phyloP scores from a whole-genome alignment of 2,113 vertebrate genomes.

The Charina bottae region DNA sequence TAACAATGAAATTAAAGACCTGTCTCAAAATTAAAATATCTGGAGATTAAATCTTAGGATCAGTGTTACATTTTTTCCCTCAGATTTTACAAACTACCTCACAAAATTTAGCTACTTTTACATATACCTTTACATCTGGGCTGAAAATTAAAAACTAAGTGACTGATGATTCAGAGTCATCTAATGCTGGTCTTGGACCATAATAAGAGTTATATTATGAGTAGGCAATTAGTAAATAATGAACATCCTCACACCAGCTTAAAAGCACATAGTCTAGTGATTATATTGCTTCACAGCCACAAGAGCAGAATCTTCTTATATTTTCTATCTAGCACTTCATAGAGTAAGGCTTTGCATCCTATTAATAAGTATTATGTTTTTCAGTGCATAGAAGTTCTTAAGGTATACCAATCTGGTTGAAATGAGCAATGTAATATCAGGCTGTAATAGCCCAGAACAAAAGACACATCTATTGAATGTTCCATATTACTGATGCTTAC shows the following conservation, averaged over 20 bases:
- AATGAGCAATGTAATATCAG: background rate
- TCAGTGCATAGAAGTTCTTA: background rate
- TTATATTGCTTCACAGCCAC: background rate
- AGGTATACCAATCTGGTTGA: background rate
- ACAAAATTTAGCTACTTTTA: background rate
- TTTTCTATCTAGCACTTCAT: background rate
- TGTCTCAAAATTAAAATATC: background rate
- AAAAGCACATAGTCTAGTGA: background rate
- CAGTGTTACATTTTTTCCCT: background rate
- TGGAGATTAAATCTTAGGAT: background rate
- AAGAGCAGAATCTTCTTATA: background rate
- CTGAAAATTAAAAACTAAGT: background rate
- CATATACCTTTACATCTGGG: background rate
- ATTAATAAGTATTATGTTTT: background rate
- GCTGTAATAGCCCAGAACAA: background rate
- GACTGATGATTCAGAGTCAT: background rate
- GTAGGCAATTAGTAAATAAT: background rate
- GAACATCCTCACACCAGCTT: background rate
- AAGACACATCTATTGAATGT: background rate
- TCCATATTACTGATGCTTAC: background rate
- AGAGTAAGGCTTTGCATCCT: background rate
- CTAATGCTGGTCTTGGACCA: background rate
- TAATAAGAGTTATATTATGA: background rate
- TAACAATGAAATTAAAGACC: background rate
- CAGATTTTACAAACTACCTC: background rate